Evolutionary conservation across 2,113 vertebrate species (phyloP).

Genomic region (Gavialis gangeticus): DNA sequence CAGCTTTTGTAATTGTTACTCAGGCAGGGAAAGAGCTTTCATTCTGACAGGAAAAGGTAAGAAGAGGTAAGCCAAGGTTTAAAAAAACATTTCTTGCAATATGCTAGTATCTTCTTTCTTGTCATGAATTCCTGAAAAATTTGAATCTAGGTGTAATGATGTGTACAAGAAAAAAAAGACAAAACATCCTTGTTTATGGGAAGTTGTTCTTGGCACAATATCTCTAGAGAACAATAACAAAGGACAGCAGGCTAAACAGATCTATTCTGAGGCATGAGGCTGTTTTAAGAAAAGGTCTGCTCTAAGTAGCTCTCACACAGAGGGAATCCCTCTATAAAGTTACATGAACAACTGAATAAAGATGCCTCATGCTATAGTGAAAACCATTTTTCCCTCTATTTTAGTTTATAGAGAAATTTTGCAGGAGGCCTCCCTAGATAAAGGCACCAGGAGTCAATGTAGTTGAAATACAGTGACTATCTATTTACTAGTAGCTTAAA

Average conservation of each 20-base stretch:
- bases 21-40: constrained; percentile 12
- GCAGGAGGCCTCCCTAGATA: background rate
- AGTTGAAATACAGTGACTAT: background rate
- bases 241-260: background rate
- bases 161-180: background rate
- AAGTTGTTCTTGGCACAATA: background rate
- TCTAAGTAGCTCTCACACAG: background rate
- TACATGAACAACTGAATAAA: background rate
- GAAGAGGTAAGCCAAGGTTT: constrained; percentile 42
- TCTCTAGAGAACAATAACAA: background rate
- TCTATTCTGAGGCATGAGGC: background rate
- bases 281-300: background rate
- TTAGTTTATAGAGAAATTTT: background rate
- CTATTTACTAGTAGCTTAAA: background rate
- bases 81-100: background rate
- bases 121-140: background rate
- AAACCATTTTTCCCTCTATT: background rate
- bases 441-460: background rate
- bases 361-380: background rate
- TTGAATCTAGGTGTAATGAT: background rate
- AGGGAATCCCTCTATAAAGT: background rate
- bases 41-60: constrained; percentile 38
- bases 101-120: background rate
- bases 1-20: background rate
- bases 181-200: background rate